A percentile compares a stretch with the other conserved stretches of the same genome.
These are phyloP conservation scores for Astreopora myriophthalma DNA, from an alignment of 64 coral and sea anemone genomes.

Conservation along the genomic window DNA sequence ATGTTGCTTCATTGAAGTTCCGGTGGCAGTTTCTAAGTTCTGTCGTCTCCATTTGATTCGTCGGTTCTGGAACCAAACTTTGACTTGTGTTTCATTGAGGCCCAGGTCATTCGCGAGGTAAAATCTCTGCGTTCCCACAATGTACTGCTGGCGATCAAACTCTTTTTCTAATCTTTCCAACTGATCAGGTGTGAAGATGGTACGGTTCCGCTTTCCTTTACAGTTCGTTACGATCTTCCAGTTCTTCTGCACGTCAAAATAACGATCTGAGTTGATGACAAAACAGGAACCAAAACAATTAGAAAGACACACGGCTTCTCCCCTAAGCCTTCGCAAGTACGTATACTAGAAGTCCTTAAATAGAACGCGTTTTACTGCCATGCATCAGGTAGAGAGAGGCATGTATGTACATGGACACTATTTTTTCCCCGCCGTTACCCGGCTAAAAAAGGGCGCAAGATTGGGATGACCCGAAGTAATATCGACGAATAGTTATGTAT, in stretches of 20 bases:
- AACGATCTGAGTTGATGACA: not conserved
- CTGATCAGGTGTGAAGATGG: conserved; percentile 66
- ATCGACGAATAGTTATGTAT: no score
- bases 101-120: conserved; percentile 65
- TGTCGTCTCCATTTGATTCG: conserved; percentile 71
- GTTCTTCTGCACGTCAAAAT: not conserved
- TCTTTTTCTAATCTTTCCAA: conserved; percentile 67
- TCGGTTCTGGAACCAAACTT: conserved; percentile 75
- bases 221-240: not conserved
- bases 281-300: not conserved
- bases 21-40: not conserved
- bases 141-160: conserved; percentile 69
- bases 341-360: no score
- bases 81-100: conserved; percentile 71
- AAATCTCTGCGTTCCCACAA: conserved; percentile 58
- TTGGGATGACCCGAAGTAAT: no score
- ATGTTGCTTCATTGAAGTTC: not conserved
- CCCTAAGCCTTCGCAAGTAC: no score
- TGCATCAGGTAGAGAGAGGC: no score
- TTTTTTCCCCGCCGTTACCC: no score
- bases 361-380: no score
- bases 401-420: no score
- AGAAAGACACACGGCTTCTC: no score
- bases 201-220: conserved; percentile 58
- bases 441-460: no score